A percentile compares a stretch with the other conserved stretches of the same genome.
phyloP scores from a whole-genome alignment of 2,797 vertebrate species.

The Oreochromis mossambicus region DNA sequence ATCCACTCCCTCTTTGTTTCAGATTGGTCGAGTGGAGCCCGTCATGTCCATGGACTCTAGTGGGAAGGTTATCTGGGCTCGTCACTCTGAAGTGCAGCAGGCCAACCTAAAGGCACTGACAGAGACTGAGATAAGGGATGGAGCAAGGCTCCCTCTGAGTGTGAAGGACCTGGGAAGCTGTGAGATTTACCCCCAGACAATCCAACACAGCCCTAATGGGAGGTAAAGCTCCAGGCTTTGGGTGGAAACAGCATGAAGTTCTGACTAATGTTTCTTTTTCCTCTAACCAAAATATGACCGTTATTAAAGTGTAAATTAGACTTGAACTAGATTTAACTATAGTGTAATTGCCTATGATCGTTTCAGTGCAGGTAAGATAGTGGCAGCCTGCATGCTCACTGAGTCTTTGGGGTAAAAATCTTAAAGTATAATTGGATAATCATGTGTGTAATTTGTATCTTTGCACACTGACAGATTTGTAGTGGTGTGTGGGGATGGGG shows the following conservation, averaged over 20 bases:
- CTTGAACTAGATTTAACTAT: not conserved
- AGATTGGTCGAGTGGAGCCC: constrained; percentile 96
- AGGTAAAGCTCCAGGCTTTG: constrained; percentile 68
- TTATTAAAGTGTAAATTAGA: not conserved
- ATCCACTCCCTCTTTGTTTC: not conserved
- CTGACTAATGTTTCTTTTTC: not conserved
- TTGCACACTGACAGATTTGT: constrained; percentile 81
- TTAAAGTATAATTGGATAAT: not conserved
- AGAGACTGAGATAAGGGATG: constrained; percentile 94
- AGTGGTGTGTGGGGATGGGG: constrained; percentile 91
- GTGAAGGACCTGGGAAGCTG: constrained; percentile 99
- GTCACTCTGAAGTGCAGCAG: constrained; percentile 95
- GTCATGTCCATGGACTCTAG: constrained; percentile 99
- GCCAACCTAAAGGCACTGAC: constrained; percentile 98
- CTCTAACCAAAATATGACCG: not conserved
- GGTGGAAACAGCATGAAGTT: not conserved
- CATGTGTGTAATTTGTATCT: not conserved
- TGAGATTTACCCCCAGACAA: constrained; percentile 98
- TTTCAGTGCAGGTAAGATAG: not conserved
- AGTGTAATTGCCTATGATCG: not conserved
- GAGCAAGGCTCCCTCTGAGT: constrained; percentile 90
- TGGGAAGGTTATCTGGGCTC: constrained; percentile 98
- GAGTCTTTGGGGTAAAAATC: not conserved
- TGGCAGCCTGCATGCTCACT: not conserved
- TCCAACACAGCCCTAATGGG: constrained; percentile 96